A percentile compares a stretch with the other conserved stretches of the same genome.
These are phyloP conservation scores for Coptotermes formosanus DNA, from an alignment of 1,140 invertebrate species.

Conservation along the genomic window DNA sequence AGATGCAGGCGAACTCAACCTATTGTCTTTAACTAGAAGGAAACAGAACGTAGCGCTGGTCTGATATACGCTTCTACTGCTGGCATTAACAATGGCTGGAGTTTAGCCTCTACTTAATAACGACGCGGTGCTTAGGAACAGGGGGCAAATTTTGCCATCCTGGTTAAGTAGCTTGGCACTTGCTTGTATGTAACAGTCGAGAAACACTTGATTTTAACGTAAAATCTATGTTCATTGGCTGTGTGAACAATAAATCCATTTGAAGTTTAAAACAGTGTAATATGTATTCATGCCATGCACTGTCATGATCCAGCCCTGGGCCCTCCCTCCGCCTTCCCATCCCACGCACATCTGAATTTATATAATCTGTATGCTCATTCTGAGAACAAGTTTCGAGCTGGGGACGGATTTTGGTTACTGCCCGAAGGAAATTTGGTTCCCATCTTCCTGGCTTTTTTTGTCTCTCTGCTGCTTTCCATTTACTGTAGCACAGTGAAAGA, in stretches of 20 bases:
- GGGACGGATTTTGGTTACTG: not conserved
- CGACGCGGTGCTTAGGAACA: no score
- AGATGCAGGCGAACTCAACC: no score
- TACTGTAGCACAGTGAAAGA: not conserved
- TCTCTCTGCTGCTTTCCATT: not conserved
- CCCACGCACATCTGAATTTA: not conserved
- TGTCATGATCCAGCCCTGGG: conserved; percentile 24
- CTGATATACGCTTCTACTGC: no score
- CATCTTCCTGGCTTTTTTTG: not conserved
- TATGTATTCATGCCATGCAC: conserved; percentile 28
- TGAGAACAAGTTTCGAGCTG: not conserved
- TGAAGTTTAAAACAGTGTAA: conserved; percentile 32
- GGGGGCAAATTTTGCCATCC: no score
- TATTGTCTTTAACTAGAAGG: no score
- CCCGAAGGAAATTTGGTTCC: not conserved
- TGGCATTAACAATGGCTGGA: no score
- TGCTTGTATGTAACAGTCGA: not conserved
- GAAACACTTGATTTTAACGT: conserved; percentile 26
- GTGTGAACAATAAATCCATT: conserved; percentile 33
- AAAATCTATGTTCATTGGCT: conserved; percentile 24
- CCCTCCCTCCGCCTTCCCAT: not conserved
- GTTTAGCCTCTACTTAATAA: no score
- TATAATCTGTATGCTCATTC: not conserved
- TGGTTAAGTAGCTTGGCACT: not conserved
- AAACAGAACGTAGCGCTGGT: no score